Evolutionary conservation across 2,888 invertebrate genomes (phyloP).

Genomic region (Blastobasis lacticolella): DNA sequence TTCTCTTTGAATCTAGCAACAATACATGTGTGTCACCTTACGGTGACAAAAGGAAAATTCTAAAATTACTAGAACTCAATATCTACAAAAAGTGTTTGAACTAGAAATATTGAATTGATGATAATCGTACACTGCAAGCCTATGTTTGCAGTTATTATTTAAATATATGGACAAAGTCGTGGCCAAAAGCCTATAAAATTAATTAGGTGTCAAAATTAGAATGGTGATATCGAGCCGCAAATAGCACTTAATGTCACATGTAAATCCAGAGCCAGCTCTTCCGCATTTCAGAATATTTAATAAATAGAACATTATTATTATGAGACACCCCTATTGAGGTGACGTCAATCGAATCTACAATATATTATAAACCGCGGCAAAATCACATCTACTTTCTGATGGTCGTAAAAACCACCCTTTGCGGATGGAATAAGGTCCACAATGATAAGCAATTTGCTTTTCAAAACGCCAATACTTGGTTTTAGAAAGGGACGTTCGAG

Average conservation of each 20-base stretch:
- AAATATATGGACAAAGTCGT: neutral
- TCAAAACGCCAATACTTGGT: slow-evolving; percentile 29
- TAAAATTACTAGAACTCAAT: too few species aligned
- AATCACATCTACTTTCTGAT: slow-evolving; percentile 17
- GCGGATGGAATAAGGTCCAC: slow-evolving; percentile 34
- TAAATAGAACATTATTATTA: slow-evolving; percentile 41
- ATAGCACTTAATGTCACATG: slow-evolving; percentile 37
- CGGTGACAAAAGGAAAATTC: too few species aligned
- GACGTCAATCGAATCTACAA: slow-evolving; percentile 63
- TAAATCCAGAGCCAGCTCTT: slow-evolving; percentile 50
- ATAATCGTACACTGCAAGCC: too few species aligned
- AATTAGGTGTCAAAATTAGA: slow-evolving; percentile 26
- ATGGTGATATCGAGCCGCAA: slow-evolving; percentile 29
- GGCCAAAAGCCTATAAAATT: neutral
- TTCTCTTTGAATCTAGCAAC: too few species aligned
- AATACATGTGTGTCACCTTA: too few species aligned
- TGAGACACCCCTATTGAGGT: slow-evolving; percentile 60
- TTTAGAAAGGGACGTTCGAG: slow-evolving; percentile 60
- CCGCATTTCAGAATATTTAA: slow-evolving; percentile 51
- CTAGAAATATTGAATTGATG: too few species aligned
- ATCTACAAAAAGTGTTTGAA: too few species aligned
- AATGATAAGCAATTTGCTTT: slow-evolving; percentile 36
- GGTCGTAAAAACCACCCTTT: slow-evolving; percentile 23
- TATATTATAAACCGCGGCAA: slow-evolving; percentile 50
- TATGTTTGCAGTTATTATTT: too few species aligned